Percentiles rank a stretch among this genome's conserved stretches.
phyloP scores from a whole-genome alignment of 2,113 vertebrate genomes.

The Sylvicapra grimmia region DNA sequence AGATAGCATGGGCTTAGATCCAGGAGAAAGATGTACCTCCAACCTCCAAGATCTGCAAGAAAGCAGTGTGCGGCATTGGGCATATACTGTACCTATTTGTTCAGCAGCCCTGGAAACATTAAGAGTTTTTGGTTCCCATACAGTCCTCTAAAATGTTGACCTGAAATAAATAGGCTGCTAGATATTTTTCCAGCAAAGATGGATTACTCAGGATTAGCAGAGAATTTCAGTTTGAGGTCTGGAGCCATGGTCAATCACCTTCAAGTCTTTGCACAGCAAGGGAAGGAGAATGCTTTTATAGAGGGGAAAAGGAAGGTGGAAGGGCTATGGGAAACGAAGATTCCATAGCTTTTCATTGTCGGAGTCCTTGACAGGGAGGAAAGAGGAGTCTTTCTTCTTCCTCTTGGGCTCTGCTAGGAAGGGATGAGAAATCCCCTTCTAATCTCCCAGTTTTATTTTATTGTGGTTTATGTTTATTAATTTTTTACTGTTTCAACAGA shows the following conservation, averaged over 20 bases:
- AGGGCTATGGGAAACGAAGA: not conserved
- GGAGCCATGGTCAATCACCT: not conserved
- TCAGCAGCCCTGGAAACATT: not conserved
- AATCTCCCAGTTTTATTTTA: not conserved
- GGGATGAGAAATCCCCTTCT: not conserved
- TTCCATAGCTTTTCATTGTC: not conserved
- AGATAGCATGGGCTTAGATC: not conserved
- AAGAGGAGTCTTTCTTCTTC: not conserved
- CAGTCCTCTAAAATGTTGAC: not conserved
- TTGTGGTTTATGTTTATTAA: not conserved
- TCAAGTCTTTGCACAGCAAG: not conserved
- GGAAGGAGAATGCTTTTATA: not conserved
- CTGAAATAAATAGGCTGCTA: not conserved
- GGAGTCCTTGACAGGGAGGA: not conserved
- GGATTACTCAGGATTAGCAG: not conserved
- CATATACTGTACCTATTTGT: not conserved
- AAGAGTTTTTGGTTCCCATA: not conserved
- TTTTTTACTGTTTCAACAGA: not conserved
- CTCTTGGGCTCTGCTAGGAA: not conserved
- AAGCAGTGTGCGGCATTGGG: not conserved
- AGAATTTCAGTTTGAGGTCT: not conserved
- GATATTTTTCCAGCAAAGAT: not conserved
- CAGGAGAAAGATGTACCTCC: not conserved
- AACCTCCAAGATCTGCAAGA: not conserved
- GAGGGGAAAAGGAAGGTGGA: not conserved